Base-by-base conservation (phyloP, 2,888 invertebrate genomes). In the Drosophila rubida region DNA sequence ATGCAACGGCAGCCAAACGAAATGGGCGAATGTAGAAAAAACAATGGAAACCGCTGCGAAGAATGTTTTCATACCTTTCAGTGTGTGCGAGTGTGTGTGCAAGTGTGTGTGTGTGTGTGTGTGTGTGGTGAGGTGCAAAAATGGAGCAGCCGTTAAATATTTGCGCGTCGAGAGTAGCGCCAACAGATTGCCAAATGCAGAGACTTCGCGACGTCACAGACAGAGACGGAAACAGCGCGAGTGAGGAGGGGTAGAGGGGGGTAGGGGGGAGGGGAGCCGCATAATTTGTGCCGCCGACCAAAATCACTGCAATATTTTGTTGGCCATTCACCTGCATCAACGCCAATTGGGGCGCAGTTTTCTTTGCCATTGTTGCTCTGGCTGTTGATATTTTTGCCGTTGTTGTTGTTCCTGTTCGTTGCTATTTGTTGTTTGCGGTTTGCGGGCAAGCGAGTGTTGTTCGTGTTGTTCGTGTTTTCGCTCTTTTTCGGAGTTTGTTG, bases 121-220 rank as follows among this genome's bases (percentile, higher is more conserved):
- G 49, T 60, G 57, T 69, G 69, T 64, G 69, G 73, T 74, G 67
- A 81, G 77, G 81, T 75, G 84, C 80, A 85, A 87, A 81, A 81
- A 85, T 87, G 81, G 81, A 75, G 66, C 73, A 83, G 81, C 84
- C 87, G 81, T 75, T 84, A 84, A 85, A 85, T 85, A 87, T 87
- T 85, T 85, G 69, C 87, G 72, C 77, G 73, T 70, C 59, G 54
- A 39, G 71, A 74, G 60, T 73, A 83, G 73, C 57, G 66, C 59
- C 75, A 73, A 84, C 81, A 76, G 86, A 86, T 83, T 80, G 82
- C 44, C 70, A 75, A 76, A 73, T 63, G 63, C 62, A 72, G 55
- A 44, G 41, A 39, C 51, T 13, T 46, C 19, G 30, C 44, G 11
- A 32, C n/a, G 14, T 6, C 9, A 22, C 23, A 14, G 27, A 35